A percentile compares a stretch with the other conserved stretches of the same genome.
These are phyloP conservation scores for Cygnus atratus DNA, from an alignment of 2,113 vertebrate species.

Conservation along the genomic window DNA sequence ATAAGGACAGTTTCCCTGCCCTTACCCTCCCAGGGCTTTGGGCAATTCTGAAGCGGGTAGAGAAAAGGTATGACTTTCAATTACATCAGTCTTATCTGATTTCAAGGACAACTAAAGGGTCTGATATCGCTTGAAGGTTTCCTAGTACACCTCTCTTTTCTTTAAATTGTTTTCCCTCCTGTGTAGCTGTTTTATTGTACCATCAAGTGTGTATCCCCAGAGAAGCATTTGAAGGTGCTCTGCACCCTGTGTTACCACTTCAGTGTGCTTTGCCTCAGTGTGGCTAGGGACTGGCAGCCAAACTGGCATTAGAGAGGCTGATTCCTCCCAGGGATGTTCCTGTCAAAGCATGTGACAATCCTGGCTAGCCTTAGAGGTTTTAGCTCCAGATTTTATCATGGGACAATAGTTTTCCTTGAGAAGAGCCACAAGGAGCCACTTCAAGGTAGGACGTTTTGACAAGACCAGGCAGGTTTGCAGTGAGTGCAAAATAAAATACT, in stretches of 20 bases:
- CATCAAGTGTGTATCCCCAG: not conserved
- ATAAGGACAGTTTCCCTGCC: not conserved
- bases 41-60: not conserved
- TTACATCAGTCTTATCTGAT: not conserved
- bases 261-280: fast-evolving
- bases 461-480: not conserved
- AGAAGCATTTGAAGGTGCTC: not conserved
- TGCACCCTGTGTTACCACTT: not conserved
- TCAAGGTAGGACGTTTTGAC: not conserved
- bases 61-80: not conserved
- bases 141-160: not conserved
- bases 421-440: not conserved
- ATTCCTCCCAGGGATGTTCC: not conserved
- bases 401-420: not conserved
- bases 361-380: not conserved
- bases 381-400: not conserved
- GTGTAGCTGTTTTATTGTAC: not conserved
- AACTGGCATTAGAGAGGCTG: not conserved
- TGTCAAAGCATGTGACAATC: not conserved
- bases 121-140: not conserved
- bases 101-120: not conserved
- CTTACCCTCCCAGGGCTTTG: not conserved
- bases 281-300: not conserved
- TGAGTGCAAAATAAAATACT: not conserved
- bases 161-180: not conserved